These are phyloP conservation scores for Hypomesus transpacificus DNA, from an alignment of 2,113 vertebrate genomes.

Conservation along the genomic window DNA sequence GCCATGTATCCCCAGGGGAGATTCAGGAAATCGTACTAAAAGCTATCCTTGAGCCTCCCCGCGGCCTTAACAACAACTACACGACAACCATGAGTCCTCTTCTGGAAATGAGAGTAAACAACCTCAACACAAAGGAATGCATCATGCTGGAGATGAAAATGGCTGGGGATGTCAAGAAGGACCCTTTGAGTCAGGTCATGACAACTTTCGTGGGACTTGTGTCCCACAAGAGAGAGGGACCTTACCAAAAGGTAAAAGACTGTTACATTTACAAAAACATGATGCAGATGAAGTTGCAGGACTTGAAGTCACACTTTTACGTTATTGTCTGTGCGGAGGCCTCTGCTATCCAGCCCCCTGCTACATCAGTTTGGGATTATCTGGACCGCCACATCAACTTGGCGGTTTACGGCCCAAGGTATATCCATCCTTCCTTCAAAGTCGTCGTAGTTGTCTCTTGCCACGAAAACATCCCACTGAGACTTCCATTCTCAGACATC, in stretches of 20 bases:
- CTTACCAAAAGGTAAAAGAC: conserved; percentile 80
- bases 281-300: conserved; percentile 83
- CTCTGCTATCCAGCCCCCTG: conserved; percentile 74
- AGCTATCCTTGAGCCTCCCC: conserved; percentile 84
- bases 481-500: conserved; percentile 81
- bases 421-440: conserved; percentile 91
- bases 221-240: conserved; percentile 80
- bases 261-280: conserved; percentile 81
- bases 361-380: conserved; percentile 77
- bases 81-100: conserved; percentile 87
- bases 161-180: conserved; percentile 81
- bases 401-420: conserved; percentile 90
- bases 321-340: conserved; percentile 78
- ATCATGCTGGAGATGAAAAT: conserved; percentile 86
- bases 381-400: conserved; percentile 79
- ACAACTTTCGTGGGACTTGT: conserved; percentile 80
- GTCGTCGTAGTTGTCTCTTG: conserved; percentile 80
- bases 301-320: conserved; percentile 82
- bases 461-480: conserved; percentile 83
- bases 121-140: conserved; percentile 77
- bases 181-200: conserved; percentile 89
- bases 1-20: conserved; percentile 82
- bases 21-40: conserved; percentile 86
- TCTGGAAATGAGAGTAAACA: conserved; percentile 84
- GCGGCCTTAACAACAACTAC: conserved; percentile 81